Percentiles rank a stretch among this genome's conserved stretches.
phyloP scores from a whole-genome alignment of 2,888 invertebrate genomes.

The Drosophila parthenogenetica region DNA sequence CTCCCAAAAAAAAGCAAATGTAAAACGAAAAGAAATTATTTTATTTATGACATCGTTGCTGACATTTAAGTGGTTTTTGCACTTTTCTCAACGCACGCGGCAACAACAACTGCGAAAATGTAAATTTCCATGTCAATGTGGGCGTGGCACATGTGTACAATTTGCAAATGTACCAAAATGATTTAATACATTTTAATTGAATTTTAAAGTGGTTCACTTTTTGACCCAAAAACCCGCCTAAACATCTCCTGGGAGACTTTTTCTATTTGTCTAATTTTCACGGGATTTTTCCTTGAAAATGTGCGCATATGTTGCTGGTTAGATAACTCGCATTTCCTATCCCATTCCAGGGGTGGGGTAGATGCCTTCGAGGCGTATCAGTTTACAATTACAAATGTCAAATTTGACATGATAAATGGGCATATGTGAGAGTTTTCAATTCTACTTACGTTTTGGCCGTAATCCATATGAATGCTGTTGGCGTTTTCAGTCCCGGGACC shows the following conservation, averaged over 20 bases:
- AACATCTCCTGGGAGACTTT: conserved; percentile 9
- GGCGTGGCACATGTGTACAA: conserved; percentile 61
- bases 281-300: conserved; percentile 52
- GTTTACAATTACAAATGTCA: conserved; percentile 81
- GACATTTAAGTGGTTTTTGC: conserved; percentile 79
- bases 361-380: conserved; percentile 71
- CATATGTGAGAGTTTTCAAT: conserved; percentile 67
- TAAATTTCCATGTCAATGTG: conserved; percentile 49
- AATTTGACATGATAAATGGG: conserved; percentile 78
- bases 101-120: conserved; percentile 49
- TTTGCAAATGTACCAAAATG: conserved; percentile 40
- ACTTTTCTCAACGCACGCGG: conserved; percentile 65
- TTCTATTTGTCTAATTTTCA: conserved; percentile 25
- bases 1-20: conserved; percentile 2
- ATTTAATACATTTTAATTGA: conserved; percentile 74
- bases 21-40: conserved; percentile 47
- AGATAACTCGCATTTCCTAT: not conserved
- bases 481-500: conserved; percentile 49
- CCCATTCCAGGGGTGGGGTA: not conserved
- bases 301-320: conserved; percentile 69
- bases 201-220: conserved; percentile 71
- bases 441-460: conserved; percentile 25
- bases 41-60: conserved; percentile 74
- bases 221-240: conserved; percentile 31
- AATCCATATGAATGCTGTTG: conserved; percentile 44